Evolutionary conservation across 2,113 vertebrate genomes (phyloP).

Genomic region (Xenopus borealis): DNA sequence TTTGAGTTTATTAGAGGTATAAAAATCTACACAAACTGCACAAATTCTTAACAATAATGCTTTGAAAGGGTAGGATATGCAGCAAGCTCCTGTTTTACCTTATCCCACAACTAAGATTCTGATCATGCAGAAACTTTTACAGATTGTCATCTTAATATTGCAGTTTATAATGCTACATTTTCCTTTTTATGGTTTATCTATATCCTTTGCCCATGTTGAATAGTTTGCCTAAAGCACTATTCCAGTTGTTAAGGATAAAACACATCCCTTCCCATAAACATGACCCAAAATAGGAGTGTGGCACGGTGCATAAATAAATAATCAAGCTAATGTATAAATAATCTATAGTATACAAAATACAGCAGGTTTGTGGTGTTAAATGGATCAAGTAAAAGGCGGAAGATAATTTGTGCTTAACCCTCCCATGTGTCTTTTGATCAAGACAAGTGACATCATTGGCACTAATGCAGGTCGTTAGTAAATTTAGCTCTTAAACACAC

Average conservation of each 20-base stretch:
- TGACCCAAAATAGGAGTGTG: conserved; percentile 34
- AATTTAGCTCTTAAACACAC: conserved; percentile 46
- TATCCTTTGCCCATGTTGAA: neutral
- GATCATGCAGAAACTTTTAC: too few species aligned
- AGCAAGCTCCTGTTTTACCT: too few species aligned
- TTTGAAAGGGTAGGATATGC: too few species aligned
- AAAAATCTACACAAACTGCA: too few species aligned
- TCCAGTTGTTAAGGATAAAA: neutral
- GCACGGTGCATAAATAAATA: conserved; percentile 30
- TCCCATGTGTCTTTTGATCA: conserved; percentile 49
- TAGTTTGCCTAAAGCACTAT: neutral
- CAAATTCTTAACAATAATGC: too few species aligned
- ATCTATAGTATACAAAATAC: conserved; percentile 38
- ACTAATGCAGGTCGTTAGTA: conserved; percentile 52
- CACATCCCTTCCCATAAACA: conserved; percentile 29
- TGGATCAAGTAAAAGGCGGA: conserved; percentile 29
- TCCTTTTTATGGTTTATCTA: too few species aligned
- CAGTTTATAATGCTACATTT: too few species aligned
- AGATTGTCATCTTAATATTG: too few species aligned
- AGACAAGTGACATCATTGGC: conserved; percentile 35
- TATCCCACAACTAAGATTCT: too few species aligned
- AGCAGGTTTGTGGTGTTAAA: conserved; percentile 42
- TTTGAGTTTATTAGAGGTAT: too few species aligned
- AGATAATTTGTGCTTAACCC: conserved; percentile 55
- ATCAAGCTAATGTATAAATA: conserved; percentile 43